These are phyloP conservation scores for Ambastaia sidthimunki DNA, from an alignment of 2,797 vertebrate species.

Conservation along the genomic window DNA sequence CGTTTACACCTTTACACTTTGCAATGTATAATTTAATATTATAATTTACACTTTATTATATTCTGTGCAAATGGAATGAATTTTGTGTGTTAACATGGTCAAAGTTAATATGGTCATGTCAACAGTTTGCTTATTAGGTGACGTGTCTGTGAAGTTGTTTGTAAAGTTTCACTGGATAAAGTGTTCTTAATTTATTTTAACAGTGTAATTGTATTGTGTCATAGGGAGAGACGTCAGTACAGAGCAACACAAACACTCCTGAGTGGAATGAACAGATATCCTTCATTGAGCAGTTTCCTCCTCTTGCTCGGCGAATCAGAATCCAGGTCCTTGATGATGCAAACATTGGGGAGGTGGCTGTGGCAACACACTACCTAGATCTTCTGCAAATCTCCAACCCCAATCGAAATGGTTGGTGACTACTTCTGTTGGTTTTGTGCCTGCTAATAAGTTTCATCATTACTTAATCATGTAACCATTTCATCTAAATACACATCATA, in stretches of 20 bases:
- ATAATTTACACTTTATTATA: too few species aligned
- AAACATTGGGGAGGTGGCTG: slow-evolving; percentile 82
- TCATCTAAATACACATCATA: too few species aligned
- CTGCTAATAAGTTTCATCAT: background rate
- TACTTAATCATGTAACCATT: too few species aligned
- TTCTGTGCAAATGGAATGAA: too few species aligned
- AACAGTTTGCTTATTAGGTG: background rate
- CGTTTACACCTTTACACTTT: background rate
- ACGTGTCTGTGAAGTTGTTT: too few species aligned
- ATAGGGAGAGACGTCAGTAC: slow-evolving; percentile 90
- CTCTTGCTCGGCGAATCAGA: slow-evolving; percentile 87
- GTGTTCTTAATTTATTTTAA: background rate
- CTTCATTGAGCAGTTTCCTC: slow-evolving; percentile 93
- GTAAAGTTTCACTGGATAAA: too few species aligned
- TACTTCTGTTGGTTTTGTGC: background rate
- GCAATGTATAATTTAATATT: too few species aligned
- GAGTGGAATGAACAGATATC: slow-evolving; percentile 93
- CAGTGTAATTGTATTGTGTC: background rate
- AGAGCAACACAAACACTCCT: slow-evolving; percentile 77
- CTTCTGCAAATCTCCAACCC: slow-evolving; percentile 89
- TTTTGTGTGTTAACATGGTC: too few species aligned
- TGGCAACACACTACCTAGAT: slow-evolving; percentile 90
- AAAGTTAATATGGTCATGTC: too few species aligned
- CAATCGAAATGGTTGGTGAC: slow-evolving; percentile 83
- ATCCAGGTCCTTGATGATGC: slow-evolving; percentile 89